Conservation (phyloP, 1,140 invertebrate species). For the Drosophila melanogaster region DNA sequence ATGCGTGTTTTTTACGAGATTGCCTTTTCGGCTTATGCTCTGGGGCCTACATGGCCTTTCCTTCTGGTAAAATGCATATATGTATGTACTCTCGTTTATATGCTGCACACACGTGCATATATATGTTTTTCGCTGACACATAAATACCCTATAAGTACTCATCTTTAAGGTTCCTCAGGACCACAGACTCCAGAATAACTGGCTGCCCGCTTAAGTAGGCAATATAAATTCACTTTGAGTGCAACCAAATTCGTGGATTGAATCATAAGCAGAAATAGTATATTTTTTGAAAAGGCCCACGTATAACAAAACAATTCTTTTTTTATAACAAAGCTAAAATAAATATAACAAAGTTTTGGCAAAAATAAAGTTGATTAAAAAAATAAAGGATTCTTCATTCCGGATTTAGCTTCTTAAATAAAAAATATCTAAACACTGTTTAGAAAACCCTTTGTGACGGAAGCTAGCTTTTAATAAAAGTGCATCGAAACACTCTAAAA, state of each 20-base stretch:
- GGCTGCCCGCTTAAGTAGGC: conserved; percentile 34
- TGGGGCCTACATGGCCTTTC: conserved; percentile 34
- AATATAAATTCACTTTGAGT: conserved; percentile 47
- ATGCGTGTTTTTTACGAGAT: conserved; percentile 53
- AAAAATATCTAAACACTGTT: too few species aligned
- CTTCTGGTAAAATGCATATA: conserved; percentile 7
- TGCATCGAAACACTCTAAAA: background rate
- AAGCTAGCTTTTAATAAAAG: too few species aligned
- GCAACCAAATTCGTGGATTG: conserved; percentile 20
- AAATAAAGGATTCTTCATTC: too few species aligned
- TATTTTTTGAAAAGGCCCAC: background rate
- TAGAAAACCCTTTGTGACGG: too few species aligned
- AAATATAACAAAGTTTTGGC: too few species aligned
- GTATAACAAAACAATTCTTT: too few species aligned
- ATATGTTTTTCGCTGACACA: conserved; percentile 2
- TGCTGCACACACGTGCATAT: conserved; percentile 22
- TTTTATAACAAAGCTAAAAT: too few species aligned
- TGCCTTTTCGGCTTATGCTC: conserved; percentile 47
- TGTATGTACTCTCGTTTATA: background rate
- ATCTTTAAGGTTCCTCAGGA: conserved; percentile 19
- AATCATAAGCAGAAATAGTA: conserved; percentile 11
- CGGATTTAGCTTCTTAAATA: too few species aligned
- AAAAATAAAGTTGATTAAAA: too few species aligned
- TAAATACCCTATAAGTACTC: conserved; percentile 20
- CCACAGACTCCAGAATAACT: background rate